Evolutionary conservation across 2,113 vertebrate species (phyloP).

Genomic region (Odobenus rosmarus): DNA sequence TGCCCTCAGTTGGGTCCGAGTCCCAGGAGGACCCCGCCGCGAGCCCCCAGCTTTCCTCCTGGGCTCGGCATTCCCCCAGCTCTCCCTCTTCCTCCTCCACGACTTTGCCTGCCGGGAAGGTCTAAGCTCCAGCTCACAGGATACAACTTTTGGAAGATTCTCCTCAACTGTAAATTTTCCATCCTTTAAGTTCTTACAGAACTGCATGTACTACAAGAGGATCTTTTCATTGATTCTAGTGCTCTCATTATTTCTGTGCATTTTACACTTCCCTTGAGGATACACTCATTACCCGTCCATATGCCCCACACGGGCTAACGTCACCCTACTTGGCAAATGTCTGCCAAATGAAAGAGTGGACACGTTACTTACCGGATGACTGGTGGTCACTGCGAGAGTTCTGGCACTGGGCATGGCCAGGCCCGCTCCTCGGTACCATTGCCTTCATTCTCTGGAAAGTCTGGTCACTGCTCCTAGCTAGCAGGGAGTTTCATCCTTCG

Average conservation of each 20-base stretch:
- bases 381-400: fast-evolving
- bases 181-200: neutral
- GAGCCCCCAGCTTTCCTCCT: fast-evolving
- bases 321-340: fast-evolving
- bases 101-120: fast-evolving
- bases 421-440: neutral
- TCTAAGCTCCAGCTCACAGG: neutral
- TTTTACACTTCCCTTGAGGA: neutral
- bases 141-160: neutral
- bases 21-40: fast-evolving
- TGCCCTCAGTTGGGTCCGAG: fast-evolving
- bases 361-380: too few species aligned
- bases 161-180: neutral
- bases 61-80: fast-evolving
- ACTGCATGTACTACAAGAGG: fast-evolving
- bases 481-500: neutral
- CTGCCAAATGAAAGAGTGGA: too few species aligned
- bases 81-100: neutral
- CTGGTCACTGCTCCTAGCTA: neutral
- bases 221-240: fast-evolving
- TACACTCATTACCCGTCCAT: fast-evolving
- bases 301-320: fast-evolving
- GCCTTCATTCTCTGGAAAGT: neutral
- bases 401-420: fast-evolving
- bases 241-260: fast-evolving